Evolutionary conservation across 1,140 invertebrate genomes (phyloP).

Genomic region (Drosophila oshimai): DNA sequence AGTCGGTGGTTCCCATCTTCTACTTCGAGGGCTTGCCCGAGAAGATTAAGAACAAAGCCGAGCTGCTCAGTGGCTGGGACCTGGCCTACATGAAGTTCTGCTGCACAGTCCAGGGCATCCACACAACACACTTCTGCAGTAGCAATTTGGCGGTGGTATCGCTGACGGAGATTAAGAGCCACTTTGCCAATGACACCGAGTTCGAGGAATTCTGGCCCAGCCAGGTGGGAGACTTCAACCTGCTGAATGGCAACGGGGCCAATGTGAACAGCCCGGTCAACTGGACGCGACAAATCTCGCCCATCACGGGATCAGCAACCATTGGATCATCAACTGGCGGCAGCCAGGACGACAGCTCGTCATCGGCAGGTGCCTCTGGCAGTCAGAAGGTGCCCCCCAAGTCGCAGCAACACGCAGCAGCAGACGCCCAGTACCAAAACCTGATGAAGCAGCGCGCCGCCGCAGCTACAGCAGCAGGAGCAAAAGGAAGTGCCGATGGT

Average conservation of each 20-base stretch:
- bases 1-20: slow-evolving; percentile 96
- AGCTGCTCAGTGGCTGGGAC: slow-evolving; percentile 94
- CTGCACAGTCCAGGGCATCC: slow-evolving; percentile 96
- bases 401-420: slow-evolving; percentile 71
- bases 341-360: neutral
- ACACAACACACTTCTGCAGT: slow-evolving; percentile 94
- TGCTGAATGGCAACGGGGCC: slow-evolving; percentile 86
- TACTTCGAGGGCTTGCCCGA: slow-evolving; percentile 97
- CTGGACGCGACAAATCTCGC: slow-evolving; percentile 85
- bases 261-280: slow-evolving; percentile 84
- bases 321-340: neutral
- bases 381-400: slow-evolving; percentile 40
- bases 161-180: slow-evolving; percentile 94
- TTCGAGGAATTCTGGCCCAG: slow-evolving; percentile 96
- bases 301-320: slow-evolving; percentile 53
- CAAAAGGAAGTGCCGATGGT: slow-evolving; percentile 55
- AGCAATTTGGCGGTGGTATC: slow-evolving; percentile 94
- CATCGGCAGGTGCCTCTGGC: slow-evolving; percentile 34
- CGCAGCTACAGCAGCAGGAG: slow-evolving; percentile 44
- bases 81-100: slow-evolving; percentile 96
- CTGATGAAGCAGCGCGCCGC: slow-evolving; percentile 62
- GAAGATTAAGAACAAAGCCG: slow-evolving; percentile 92
- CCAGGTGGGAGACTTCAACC: slow-evolving; percentile 90
- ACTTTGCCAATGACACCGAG: slow-evolving; percentile 93
- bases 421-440: slow-evolving; percentile 69